Evolutionary conservation across 53 echinoderm and acorn worm species (phyloP), one percentile per base, ranked within the genome.

Genomic region (Paracentrotus lividus): DNA sequence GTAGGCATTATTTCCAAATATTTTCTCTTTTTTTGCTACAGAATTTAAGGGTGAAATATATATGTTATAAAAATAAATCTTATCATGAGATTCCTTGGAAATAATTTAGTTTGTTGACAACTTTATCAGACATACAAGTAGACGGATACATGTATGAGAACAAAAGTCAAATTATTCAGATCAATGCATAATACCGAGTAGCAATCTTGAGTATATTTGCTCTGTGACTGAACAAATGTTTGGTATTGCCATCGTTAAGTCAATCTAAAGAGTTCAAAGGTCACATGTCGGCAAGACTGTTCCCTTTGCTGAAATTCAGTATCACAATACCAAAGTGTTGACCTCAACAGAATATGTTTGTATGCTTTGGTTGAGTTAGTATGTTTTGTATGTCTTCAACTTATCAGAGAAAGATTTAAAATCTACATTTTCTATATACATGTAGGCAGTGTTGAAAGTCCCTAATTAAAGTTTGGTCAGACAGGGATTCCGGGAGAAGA

Each of bases 191-290:
- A 81, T 81, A 49, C 14, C 12, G 81, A 81, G 81, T 81, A 81
- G 81, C 81, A 81, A 81, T 81, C 81, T 49, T 81, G 81, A 27
- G 81, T n/a, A 2, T 81, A 81, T 81, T 81, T 81, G 81, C 81
- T 81, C 14, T 81, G 47, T 10, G 81, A 81, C 81, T 81, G 81
- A 81, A 47, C 81, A 81, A 81, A 81, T 81, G 81, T 81, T 81
- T 81, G 81, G 26, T 49, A 81, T 81, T 81, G 81, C 47, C 9
- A 9, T 47, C 47, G 45, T n/a, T 81, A 81, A 49, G n/a, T 81
- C 81, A 81, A 81, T 47, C 38, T 4, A 12, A 47, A 47, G 47
- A 81, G 81, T 81, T 81, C 45, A 81, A 47, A 81, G 81, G 81
- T 81, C 47, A 81, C 45, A 81, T 26, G 81, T 81, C 81, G 44